A percentile compares a stretch with the other conserved stretches of the same genome.
phyloP scores from a whole-genome alignment of 2,113 vertebrate genomes.

The Semicossyphus pulcher region DNA sequence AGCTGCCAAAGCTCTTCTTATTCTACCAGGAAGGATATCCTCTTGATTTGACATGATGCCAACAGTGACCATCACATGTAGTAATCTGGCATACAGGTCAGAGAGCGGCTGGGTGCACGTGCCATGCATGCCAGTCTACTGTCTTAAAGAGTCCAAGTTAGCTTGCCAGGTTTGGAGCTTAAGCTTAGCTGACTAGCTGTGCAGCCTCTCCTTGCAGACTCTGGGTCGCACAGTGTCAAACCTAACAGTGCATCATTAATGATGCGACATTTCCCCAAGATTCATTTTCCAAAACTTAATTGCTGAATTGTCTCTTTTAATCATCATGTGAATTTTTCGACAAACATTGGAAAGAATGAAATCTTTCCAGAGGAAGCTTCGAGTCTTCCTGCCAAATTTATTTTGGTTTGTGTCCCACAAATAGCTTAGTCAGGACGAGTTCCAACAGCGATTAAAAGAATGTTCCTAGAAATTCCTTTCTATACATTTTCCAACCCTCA shows the following conservation, averaged over 20 bases:
- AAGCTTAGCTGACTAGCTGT: slow-evolving; percentile 53
- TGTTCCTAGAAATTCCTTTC: background rate
- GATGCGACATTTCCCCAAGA: background rate
- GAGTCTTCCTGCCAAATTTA: background rate
- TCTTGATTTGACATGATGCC: slow-evolving; percentile 54
- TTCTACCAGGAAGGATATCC: slow-evolving; percentile 50
- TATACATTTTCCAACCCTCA: background rate
- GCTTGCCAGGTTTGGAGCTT: slow-evolving; percentile 55
- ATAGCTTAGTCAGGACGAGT: background rate
- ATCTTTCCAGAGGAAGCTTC: background rate
- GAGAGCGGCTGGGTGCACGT: slow-evolving; percentile 51
- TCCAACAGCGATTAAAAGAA: background rate
- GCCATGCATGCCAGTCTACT: slow-evolving; percentile 50
- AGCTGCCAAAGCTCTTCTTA: slow-evolving; percentile 53
- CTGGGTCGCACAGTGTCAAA: slow-evolving; percentile 35
- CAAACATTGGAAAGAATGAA: background rate
- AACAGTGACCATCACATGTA: slow-evolving; percentile 48
- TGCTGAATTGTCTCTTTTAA: slow-evolving; percentile 4
- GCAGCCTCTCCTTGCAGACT: slow-evolving; percentile 18
- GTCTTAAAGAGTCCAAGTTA: slow-evolving; percentile 47
- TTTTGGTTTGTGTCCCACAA: background rate
- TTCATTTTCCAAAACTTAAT: background rate
- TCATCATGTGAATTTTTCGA: background rate
- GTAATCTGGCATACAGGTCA: slow-evolving; percentile 53
- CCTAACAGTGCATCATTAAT: background rate